Base-by-base conservation (phyloP, 2,888 invertebrate genomes). In the Hedychridium roseum region DNA sequence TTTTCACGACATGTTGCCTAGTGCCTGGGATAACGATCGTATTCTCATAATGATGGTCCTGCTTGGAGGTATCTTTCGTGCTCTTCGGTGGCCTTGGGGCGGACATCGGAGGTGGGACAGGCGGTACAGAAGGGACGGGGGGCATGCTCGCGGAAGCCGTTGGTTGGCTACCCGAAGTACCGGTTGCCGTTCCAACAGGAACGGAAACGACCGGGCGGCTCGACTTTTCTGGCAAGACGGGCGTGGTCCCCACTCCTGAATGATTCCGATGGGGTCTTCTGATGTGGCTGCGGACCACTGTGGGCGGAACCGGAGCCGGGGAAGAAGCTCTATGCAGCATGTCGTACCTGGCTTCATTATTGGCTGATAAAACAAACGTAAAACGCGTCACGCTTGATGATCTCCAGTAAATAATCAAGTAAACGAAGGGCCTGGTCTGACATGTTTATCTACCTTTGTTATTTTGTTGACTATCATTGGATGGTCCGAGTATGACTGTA, bases 31-130 rank as follows among this genome's bases (percentile, higher is more conserved):
- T 78, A 41, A 80, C 79, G 45, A 80, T 78, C 30, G 83, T 82
- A 60, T 83, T 83, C 55, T 83, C 83, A 58, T 83, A 83, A 61
- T 80, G 82, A 27, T 82, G 83, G 51, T 82, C 82, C 41, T 74
- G 74, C 21, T 80, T 80, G 0, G 68, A 57, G 27, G 70, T 68
- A 28, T 77, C 76, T 37, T 72, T 72, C 6, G 58, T 43, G 1
- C 60, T 37, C 44, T 74, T 75, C 1, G 72, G 78, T 2, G 74
- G 76, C 27, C 73, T 62, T 2, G 73, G 78, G 0, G 72, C 73
- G 1, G 71, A 71, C 18, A 70, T 50, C 3, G 76, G 72, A 23
- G 79, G 73, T n/a, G 74, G 74, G n/a, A 74, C 73, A 1, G 76
- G 71, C 2, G 77, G 74, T 5, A 70, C 71, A 9, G 43, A 23